A percentile compares a stretch with the other conserved stretches of the same genome.
These are phyloP conservation scores for Oligia latruncula DNA, from an alignment of 2,888 invertebrate species.

Conservation along the genomic window DNA sequence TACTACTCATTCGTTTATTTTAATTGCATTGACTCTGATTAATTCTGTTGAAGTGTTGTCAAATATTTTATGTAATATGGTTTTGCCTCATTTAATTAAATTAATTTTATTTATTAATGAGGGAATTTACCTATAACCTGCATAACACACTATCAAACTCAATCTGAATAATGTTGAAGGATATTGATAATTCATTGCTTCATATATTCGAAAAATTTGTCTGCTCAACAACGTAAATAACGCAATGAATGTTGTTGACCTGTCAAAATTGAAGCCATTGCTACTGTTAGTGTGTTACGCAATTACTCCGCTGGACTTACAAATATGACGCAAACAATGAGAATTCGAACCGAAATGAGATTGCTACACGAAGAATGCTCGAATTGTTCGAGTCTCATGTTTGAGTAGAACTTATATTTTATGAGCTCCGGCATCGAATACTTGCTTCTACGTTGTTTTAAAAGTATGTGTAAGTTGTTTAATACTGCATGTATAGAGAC, in stretches of 20 bases:
- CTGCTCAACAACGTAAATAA: too few species aligned
- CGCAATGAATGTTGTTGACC: too few species aligned
- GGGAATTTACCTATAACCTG: slow-evolving; percentile 25
- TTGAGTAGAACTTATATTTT: slow-evolving; percentile 13
- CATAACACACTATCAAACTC: too few species aligned
- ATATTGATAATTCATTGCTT: too few species aligned
- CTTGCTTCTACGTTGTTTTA: slow-evolving; percentile 22
- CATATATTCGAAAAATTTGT: too few species aligned
- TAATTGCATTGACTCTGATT: not conserved
- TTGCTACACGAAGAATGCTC: slow-evolving; percentile 15
- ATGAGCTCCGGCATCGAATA: not conserved
- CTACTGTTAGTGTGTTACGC: too few species aligned
- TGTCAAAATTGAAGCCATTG: too few species aligned
- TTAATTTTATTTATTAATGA: not conserved
- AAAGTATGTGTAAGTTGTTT: slow-evolving; percentile 13
- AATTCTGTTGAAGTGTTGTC: not conserved
- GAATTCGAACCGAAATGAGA: not conserved
- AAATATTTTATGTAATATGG: not conserved
- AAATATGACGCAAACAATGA: not conserved
- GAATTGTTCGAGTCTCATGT: not conserved
- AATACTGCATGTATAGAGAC: not conserved
- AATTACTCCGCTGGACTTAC: not conserved
- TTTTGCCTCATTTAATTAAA: not conserved
- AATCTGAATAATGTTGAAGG: too few species aligned
- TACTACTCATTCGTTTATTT: not conserved